Evolutionary conservation across 1,140 invertebrate genomes (phyloP), one percentile per base, ranked within the genome.

Genomic region (Chrysomallon squamiferum): DNA sequence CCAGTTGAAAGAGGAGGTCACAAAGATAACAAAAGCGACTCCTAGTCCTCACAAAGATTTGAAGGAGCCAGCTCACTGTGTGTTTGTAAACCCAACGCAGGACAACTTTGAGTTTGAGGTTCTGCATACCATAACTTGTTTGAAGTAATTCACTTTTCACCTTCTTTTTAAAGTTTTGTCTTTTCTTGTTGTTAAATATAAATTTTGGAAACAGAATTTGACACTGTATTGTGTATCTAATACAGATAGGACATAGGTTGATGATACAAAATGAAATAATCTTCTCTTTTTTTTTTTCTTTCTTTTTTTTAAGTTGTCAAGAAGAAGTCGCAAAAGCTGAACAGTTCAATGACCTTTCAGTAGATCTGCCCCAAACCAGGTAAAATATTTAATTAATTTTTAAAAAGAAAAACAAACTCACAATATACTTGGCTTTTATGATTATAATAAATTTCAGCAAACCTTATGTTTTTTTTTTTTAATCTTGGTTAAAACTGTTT

Each of bases 81-180:
- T 70, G 11, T 59, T 45, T 43, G 38, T 72, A 30, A 81, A 84
- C 69, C 81, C 82, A 6, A 79, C 76, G 18, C 64, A 69, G 15
- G 72, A 75, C n/a, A 84, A 83, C 66, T 84, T 83, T 77, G 79
- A 84, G 59, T 82, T 82, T 78, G 77, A 83, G 69, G 74, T 84
- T 20, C 47, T 68, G 15, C 78, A 83, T 59, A 69, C 74, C 6
- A 75, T 81, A 27, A 61, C 62, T 3, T 82, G 80, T 70, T 43
- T 65, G 47, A 66, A 67, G 78, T 79, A 76, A 61, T 63, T 56
- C 9, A 20, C 18, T 3, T 32, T 57, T n/a, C 11, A 22, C 4
- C 15, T 63, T 35, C 43, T 20, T 18, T 5, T 47, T 43, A 52
- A 56, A 57, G 18, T 18, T 13, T 50, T 29, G 3, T 50, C 18